phyloP scores from a whole-genome alignment of 2,113 vertebrate species.

The Bubo blakistoni region DNA sequence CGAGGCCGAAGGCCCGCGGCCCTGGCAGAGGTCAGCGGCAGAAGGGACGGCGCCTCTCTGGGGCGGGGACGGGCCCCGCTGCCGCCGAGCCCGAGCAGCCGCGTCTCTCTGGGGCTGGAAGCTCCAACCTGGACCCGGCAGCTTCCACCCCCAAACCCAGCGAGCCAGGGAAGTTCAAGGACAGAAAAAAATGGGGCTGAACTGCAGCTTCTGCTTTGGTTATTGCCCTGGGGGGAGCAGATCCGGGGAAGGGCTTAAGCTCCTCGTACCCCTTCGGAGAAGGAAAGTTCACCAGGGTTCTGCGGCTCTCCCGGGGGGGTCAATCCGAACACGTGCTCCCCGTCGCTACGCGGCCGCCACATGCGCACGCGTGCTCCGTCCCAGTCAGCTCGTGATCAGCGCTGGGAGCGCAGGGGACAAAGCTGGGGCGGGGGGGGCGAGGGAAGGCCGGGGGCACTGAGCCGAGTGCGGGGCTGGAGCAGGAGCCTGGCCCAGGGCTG shows the following conservation, averaged over 20 bases:
- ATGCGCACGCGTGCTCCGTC: neutral
- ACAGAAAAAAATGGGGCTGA: neutral
- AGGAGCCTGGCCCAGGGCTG: neutral
- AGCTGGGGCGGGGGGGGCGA: neutral
- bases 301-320: neutral
- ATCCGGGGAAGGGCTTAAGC: neutral
- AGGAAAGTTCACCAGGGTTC: neutral
- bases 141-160: neutral
- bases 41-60: neutral
- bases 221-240: neutral
- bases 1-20: neutral
- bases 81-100: neutral
- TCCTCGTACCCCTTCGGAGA: neutral
- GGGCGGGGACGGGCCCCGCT: rapidly evolving
- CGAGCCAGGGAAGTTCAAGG: neutral
- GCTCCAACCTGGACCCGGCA: neutral
- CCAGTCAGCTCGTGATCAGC: neutral
- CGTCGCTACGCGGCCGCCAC: rapidly evolving
- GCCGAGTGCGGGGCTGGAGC: neutral
- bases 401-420: neutral
- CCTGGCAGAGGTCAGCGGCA: neutral
- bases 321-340: neutral
- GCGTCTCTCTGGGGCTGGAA: neutral
- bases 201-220: conserved; percentile 3
- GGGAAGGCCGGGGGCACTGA: neutral